These are phyloP conservation scores for Phoebastria nigripes DNA, from an alignment of 2,797 vertebrate genomes.

Conservation along the genomic window DNA sequence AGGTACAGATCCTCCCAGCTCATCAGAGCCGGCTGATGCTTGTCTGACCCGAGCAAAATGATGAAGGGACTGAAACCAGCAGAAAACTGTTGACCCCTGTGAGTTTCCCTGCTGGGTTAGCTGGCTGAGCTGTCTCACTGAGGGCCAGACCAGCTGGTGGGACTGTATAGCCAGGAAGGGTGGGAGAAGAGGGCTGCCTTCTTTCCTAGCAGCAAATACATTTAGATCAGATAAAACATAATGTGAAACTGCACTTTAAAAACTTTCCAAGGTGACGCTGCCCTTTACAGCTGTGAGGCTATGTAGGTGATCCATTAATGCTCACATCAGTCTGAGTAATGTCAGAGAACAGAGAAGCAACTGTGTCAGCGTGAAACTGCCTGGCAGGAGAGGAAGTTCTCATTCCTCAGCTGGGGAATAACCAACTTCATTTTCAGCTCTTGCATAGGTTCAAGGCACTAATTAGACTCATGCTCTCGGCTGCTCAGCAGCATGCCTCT, in stretches of 20 bases:
- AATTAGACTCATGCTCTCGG: fast-evolving
- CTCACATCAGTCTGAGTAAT: neutral
- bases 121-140: neutral
- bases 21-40: neutral
- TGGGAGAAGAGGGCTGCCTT: neutral
- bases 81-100: neutral
- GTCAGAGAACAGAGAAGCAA: neutral
- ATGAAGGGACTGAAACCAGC: neutral
- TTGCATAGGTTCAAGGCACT: neutral
- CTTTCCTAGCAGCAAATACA: neutral
- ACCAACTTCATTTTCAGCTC: neutral
- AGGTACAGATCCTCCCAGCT: neutral
- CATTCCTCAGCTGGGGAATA: neutral
- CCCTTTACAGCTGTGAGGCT: neutral
- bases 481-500: neutral
- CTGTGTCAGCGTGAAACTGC: neutral
- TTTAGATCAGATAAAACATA: neutral
- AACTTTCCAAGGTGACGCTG: neutral
- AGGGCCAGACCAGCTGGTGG: neutral
- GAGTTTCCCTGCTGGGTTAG: neutral
- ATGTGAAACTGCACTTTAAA: neutral
- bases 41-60: neutral
- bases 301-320: neutral
- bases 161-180: neutral
- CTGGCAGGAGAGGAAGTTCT: neutral